Conservation (phyloP, 1,140 invertebrate species). For the Drosophila rufa region DNA sequence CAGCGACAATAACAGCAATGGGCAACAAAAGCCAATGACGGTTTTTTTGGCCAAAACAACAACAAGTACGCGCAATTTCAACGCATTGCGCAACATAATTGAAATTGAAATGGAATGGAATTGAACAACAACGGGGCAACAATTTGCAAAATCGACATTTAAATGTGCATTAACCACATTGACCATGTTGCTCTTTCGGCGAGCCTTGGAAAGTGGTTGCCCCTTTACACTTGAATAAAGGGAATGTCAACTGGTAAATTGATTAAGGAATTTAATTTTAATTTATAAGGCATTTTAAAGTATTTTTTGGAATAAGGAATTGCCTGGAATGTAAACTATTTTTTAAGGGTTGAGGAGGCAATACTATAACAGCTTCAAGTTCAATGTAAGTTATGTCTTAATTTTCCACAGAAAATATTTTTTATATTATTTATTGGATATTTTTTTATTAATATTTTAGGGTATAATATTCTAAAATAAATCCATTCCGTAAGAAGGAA, state of each 20-base stretch:
- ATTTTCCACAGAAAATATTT: not conserved
- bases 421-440: too few relatives aligned
- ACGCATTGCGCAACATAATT: slow-evolving; percentile 81
- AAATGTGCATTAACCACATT: slow-evolving; percentile 68
- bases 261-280: not conserved
- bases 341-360: too few relatives aligned
- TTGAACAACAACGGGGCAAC: slow-evolving; percentile 63
- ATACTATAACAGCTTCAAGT: too few relatives aligned
- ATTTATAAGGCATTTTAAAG: not conserved
- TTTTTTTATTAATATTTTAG: not conserved
- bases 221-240: slow-evolving; percentile 4
- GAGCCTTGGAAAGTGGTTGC: slow-evolving; percentile 47
- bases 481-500: too few relatives aligned
- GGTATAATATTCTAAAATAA: not conserved
- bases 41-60: slow-evolving; percentile 57
- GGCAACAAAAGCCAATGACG: slow-evolving; percentile 58
- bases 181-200: slow-evolving; percentile 35
- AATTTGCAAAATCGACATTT: slow-evolving; percentile 82
- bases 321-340: too few relatives aligned
- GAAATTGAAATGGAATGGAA: slow-evolving; percentile 61
- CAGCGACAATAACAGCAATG: slow-evolving; percentile 21
- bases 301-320: not conserved
- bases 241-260: not conserved
- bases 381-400: too few relatives aligned
- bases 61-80: slow-evolving; percentile 75